Base-by-base conservation (phyloP, 2,113 vertebrate genomes). In the Burhinus oedicnemus region DNA sequence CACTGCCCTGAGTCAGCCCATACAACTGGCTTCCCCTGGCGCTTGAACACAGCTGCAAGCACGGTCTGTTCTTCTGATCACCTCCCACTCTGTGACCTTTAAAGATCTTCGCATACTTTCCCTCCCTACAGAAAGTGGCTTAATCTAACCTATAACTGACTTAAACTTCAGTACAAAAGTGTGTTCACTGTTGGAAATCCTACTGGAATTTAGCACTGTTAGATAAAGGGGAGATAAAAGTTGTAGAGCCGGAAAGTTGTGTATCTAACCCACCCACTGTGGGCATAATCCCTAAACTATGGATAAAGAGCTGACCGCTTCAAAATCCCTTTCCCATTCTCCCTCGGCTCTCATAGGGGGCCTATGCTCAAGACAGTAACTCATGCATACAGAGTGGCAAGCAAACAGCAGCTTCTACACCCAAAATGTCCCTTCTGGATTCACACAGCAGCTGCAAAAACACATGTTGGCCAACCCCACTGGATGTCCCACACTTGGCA, bases 391-490 rank as follows among this genome's bases (percentile, higher is more conserved):
- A 42, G 78, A 93, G 58, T 5, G 29, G 74, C 62, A 77, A 62
- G 18, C 40, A 47, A 91, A 80, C 34, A 90, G 66, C 61, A 93
- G 58, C 58, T 89, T 90, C 77, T 30, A 1, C 18, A 54, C 26
- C 74, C 75, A 83, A 25, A 83, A 54, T 1, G 11, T 77, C 79
- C 66, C 70, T 80, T 91, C 82, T 90, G 70, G 54, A 70, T 62
- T 94, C 93, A 65, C 4, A 25, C 10, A 82, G 61, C 96, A 97
- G 78, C 87, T 97, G 84, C 81, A 95, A 95, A 94, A 96, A 85
- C 87, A 89, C 8, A 3, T 9, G 21, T 9, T 85, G 78, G 66
- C 77, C 87, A 83, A 23, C 8, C 29, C 70, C 89, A 83, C 49
- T 42, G 82, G 61, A 55, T 45, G 70, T 60, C 74, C 66, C 58